These are phyloP conservation scores for Ciconia stormi DNA, from an alignment of 2,113 vertebrate genomes.

Conservation along the genomic window DNA sequence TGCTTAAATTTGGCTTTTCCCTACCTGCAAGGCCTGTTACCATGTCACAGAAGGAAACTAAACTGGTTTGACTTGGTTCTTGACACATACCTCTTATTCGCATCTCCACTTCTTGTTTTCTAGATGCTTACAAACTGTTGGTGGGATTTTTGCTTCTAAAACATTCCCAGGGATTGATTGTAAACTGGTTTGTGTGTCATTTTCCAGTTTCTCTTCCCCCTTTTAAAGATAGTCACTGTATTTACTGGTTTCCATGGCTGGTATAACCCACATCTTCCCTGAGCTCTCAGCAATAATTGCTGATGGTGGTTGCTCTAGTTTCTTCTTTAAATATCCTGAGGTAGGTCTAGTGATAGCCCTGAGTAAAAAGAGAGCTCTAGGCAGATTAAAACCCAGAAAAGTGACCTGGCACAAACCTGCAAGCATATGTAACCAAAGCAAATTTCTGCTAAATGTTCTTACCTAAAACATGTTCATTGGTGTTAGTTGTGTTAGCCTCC, in stretches of 20 bases:
- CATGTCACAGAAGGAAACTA: not conserved
- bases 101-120: not conserved
- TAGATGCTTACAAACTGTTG: not conserved
- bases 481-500: not conserved
- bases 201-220: not conserved
- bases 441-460: not conserved
- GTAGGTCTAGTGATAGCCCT: not conserved
- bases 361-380: not conserved
- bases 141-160: not conserved
- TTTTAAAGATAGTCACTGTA: not conserved
- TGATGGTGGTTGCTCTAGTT: not conserved
- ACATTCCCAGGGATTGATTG: not conserved
- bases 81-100: not conserved
- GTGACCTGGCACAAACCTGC: not conserved
- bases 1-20: not conserved
- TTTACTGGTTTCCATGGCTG: not conserved
- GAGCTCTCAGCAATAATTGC: not conserved
- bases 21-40: not conserved
- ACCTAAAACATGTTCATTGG: not conserved
- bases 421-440: not conserved
- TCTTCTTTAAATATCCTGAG: not conserved
- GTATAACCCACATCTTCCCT: not conserved
- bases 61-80: not conserved
- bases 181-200: not conserved
- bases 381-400: not conserved